These are phyloP conservation scores for Melanotaenia parkinsoni DNA, from an alignment of 2,797 vertebrate species.

Conservation along the genomic window DNA sequence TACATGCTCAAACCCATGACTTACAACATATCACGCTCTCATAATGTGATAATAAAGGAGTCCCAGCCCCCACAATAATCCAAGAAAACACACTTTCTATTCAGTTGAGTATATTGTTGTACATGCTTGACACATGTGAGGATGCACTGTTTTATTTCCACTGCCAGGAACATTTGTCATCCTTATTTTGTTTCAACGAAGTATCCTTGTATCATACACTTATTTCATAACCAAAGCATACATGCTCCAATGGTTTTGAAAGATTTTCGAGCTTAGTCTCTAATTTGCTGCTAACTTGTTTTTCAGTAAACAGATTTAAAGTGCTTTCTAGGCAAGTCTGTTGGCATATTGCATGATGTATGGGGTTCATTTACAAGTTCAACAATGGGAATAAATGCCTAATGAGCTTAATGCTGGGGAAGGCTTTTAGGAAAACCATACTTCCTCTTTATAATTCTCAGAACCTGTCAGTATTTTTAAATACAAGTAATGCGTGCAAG, in stretches of 20 bases:
- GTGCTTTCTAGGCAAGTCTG: constrained; percentile 42
- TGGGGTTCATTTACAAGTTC: constrained; percentile 63
- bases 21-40: constrained; percentile 11
- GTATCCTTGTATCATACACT: constrained; percentile 3
- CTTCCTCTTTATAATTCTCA: constrained; percentile 21
- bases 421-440: constrained; percentile 37
- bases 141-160: background rate
- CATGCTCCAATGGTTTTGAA: constrained; percentile 28
- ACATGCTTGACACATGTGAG: constrained; percentile 1
- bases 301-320: constrained; percentile 56
- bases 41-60: background rate
- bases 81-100: background rate
- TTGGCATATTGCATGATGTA: constrained; percentile 58
- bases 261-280: constrained; percentile 24
- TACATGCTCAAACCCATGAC: constrained; percentile 24
- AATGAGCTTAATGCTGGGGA: constrained; percentile 47
- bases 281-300: constrained; percentile 61
- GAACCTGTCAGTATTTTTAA: constrained; percentile 8
- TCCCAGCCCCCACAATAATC: background rate
- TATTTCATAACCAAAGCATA: constrained; percentile 30
- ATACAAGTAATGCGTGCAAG: background rate
- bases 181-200: constrained; percentile 7
- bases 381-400: constrained; percentile 53
- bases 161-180: constrained; percentile 22
- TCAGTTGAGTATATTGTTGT: constrained; percentile 5